phyloP scores from a whole-genome alignment of 2,888 invertebrate species.

The Diaphora mendica region DNA sequence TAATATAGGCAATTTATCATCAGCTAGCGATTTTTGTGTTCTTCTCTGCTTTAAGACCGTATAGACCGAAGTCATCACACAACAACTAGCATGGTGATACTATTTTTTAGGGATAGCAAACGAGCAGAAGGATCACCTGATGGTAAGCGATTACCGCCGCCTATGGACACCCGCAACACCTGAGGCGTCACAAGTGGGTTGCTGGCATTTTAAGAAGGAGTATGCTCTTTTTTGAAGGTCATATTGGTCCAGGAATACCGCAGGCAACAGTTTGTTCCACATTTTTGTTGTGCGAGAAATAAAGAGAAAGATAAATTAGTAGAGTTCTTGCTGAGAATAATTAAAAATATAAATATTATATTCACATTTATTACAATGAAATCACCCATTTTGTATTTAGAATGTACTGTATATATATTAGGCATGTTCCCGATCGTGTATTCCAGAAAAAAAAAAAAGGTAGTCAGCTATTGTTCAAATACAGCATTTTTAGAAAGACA shows the following conservation, averaged over 20 bases:
- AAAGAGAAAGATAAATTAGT: too few species aligned
- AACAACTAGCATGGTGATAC: background rate
- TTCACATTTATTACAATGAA: background rate
- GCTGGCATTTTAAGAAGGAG: too few species aligned
- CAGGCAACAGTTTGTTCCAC: too few species aligned
- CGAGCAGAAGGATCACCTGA: too few species aligned
- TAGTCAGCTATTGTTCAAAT: constrained; percentile 1
- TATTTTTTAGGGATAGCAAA: background rate
- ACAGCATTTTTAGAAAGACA: constrained; percentile 2
- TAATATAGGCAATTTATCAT: background rate
- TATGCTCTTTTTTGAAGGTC: too few species aligned
- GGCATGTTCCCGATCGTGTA: constrained; percentile 22
- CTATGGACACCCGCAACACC: too few species aligned
- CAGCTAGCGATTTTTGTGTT: background rate
- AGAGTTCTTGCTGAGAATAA: background rate
- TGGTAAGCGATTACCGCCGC: too few species aligned
- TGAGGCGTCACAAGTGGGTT: too few species aligned
- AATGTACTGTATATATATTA: constrained; percentile 3
- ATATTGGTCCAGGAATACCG: too few species aligned
- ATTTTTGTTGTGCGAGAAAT: too few species aligned
- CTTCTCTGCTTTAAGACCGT: background rate
- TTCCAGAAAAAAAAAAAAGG: background rate
- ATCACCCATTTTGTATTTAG: background rate
- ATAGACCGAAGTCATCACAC: background rate
- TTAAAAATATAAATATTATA: background rate